A percentile compares a stretch with the other conserved stretches of the same genome.
Conservation (phyloP, 2,797 vertebrate species). For the Poecilia wingei region DNA sequence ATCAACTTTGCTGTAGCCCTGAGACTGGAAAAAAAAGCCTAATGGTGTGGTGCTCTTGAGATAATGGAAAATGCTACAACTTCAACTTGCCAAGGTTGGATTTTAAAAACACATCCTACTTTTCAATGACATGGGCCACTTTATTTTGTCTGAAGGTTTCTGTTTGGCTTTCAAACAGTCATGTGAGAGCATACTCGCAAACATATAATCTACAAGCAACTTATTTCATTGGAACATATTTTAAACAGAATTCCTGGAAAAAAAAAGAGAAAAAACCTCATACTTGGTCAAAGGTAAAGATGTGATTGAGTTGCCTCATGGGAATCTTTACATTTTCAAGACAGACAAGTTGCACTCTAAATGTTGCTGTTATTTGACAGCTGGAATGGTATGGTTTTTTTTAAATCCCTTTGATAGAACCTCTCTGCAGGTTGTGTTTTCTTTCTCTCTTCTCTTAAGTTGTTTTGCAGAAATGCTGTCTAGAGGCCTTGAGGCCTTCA, state of each 20-base stretch:
- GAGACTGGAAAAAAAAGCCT: not conserved
- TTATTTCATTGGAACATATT: not conserved
- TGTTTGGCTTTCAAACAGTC: not conserved
- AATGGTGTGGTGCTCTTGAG: not conserved
- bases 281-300: not conserved
- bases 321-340: not conserved
- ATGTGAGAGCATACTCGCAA: not conserved
- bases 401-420: not conserved
- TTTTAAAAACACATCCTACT: not conserved
- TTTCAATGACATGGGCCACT: not conserved
- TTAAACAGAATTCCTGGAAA: not conserved
- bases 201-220: not conserved
- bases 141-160: not conserved
- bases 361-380: not conserved
- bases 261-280: not conserved
- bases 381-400: not conserved
- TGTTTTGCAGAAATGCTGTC: slow-evolving; percentile 51
- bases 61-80: slow-evolving; percentile 2
- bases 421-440: not conserved
- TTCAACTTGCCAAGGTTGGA: not conserved
- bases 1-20: not conserved
- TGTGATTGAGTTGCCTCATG: not conserved
- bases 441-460: not conserved
- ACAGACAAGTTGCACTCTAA: not conserved
- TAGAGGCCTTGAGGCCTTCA: slow-evolving; percentile 66